phyloP scores from a whole-genome alignment of 2,888 invertebrate species.

The Disparrhopalites patrizii region DNA sequence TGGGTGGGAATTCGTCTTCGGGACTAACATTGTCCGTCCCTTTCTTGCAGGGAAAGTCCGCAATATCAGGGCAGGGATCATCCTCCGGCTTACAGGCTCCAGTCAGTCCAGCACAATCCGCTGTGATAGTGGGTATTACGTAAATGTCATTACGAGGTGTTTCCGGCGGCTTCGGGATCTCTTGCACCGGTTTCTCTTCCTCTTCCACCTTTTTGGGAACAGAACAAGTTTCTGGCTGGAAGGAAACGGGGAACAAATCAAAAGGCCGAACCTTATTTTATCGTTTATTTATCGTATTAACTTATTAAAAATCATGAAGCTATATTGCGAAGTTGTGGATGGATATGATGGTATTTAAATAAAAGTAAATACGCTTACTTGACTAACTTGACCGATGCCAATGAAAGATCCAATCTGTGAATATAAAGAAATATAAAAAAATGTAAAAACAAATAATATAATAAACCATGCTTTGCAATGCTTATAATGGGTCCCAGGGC shows the following conservation, averaged over 20 bases:
- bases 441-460: background rate
- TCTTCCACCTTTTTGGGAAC: background rate
- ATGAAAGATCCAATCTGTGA: conserved; percentile 8
- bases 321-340: background rate
- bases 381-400: conserved; percentile 10
- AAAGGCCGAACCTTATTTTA: background rate
- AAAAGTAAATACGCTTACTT: background rate
- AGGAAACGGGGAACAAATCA: no score
- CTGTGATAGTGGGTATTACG: conserved; percentile 5
- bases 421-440: background rate
- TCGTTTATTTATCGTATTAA: background rate
- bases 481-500: no score
- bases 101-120: background rate
- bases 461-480: background rate
- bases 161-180: background rate
- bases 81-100: background rate
- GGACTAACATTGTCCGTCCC: background rate
- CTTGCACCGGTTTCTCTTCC: conserved; percentile 24
- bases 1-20: background rate
- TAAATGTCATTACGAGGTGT: conserved; percentile 1
- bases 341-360: background rate
- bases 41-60: background rate
- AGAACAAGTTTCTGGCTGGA: conserved; percentile 11
- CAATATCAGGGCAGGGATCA: background rate
- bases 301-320: background rate